phyloP scores from a whole-genome alignment of 2,797 vertebrate genomes.

The Linurgus olivaceus region DNA sequence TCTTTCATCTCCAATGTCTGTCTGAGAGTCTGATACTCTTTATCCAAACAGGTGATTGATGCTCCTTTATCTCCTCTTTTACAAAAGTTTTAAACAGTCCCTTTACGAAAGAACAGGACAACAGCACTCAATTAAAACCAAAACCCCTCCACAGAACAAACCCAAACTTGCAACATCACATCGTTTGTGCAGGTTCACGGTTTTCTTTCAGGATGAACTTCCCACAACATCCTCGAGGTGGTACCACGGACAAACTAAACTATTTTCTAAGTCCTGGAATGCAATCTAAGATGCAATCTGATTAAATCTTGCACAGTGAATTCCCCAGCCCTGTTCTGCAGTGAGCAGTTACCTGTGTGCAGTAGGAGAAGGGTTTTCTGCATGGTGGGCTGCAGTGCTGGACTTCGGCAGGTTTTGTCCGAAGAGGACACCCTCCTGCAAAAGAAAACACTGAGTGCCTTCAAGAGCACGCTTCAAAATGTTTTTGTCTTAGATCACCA shows the following conservation, averaged over 20 bases:
- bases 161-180: background rate
- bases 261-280: background rate
- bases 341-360: slow-evolving; percentile 86
- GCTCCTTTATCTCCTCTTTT: background rate
- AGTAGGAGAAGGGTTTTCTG: slow-evolving; percentile 95
- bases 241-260: slow-evolving; percentile 36
- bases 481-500: background rate
- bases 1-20: background rate
- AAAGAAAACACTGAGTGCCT: slow-evolving; percentile 37
- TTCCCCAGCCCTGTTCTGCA: background rate
- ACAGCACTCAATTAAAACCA: background rate
- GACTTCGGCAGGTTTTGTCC: slow-evolving; percentile 82
- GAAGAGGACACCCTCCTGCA: slow-evolving; percentile 89
- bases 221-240: slow-evolving; percentile 63
- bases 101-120: background rate
- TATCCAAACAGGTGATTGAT: accelerated
- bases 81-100: background rate
- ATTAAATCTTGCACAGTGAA: background rate
- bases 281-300: background rate
- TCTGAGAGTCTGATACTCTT: background rate
- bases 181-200: accelerated
- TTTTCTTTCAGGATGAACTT: background rate
- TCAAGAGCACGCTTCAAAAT: background rate
- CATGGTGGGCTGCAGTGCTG: slow-evolving; percentile 90
- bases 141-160: background rate